Evolutionary conservation across 1,140 invertebrate genomes (phyloP).

Genomic region (Euschistus heros): DNA sequence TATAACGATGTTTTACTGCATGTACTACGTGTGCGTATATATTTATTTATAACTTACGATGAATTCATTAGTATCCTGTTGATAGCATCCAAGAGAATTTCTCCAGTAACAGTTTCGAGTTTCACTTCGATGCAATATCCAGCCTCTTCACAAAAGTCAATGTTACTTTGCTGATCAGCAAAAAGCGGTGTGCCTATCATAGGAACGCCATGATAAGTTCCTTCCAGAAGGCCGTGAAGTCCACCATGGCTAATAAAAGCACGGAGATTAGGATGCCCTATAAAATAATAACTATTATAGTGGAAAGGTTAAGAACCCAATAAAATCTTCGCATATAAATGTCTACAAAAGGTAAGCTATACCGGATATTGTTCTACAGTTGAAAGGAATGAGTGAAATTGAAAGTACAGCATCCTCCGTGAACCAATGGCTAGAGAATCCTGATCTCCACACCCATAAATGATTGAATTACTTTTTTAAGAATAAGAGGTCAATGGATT

Average conservation of each 20-base stretch:
- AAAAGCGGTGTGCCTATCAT: conserved; percentile 57
- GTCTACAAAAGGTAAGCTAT: no score
- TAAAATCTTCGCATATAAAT: no score
- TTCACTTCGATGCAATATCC: conserved; percentile 18
- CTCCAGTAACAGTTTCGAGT: conserved; percentile 22
- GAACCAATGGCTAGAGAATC: no score
- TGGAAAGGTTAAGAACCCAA: no score
- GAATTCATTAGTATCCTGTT: conserved; percentile 27
- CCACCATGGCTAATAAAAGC: conserved; percentile 62
- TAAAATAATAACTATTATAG: no score
- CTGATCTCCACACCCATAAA: no score
- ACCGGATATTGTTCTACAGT: no score
- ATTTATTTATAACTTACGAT: conserved; percentile 2
- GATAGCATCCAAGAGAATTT: conserved; percentile 27
- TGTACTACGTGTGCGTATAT: background rate
- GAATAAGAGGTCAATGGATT: no score
- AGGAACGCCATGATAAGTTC: conserved; percentile 56
- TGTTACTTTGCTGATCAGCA: conserved; percentile 41
- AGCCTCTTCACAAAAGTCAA: background rate
- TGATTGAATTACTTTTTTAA: no score
- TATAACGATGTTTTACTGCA: no score
- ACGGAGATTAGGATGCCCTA: conserved; percentile 25
- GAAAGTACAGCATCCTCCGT: no score
- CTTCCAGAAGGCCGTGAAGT: conserved; percentile 55
- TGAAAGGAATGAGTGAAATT: no score